Evolutionary conservation across 2,888 invertebrate genomes (phyloP), one percentile per base, ranked within the genome.

Genomic region (Torymus tubicola): DNA sequence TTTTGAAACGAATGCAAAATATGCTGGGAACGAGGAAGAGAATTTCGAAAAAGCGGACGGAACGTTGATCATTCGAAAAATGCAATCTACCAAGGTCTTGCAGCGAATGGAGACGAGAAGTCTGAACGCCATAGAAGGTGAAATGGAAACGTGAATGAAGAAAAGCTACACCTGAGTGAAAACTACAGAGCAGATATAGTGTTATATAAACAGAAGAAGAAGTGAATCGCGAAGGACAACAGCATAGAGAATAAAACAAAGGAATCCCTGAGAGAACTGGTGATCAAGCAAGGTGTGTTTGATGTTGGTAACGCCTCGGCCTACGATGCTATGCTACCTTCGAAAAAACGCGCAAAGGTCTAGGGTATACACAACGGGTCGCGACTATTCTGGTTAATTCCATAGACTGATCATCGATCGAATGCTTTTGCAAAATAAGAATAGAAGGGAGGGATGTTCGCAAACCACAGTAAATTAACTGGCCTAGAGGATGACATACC

Each of bases 241-340:
- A 31, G 8, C 31, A 68, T 13, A 31, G 18, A 5, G 18, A 4
- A 18, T 13, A 18, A 11, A 50, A 0, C 0, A 75, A 80, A 31
- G 31, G 31, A 31, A 31, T 31, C 31, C 5, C 31, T 8, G 8
- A 82, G 81, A 86, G 88, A 88, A 88, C 88, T 88, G 89, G 89
- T 90, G 89, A 89, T 88, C 89, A 89, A 87, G 86, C 88, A 89
- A 89, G 89, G 89, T 88, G 89, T 88, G 89, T 87, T 85, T 2
- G 31, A 31, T 87, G 88, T 86, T 85, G 84, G 83, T 81, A 79
- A 81, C 81, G 81, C 83, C 82, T 31, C 31, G 31, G 31, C 31
- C 31, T 31, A 31, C 31, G 31, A 31, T 31, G 31, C 31, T 84
- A 13, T 84, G 88, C 87, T 87, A 87, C 88, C 88, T 88, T 89